A percentile compares a stretch with the other conserved stretches of the same genome.
These are phyloP conservation scores for Chloroclysta siterata DNA, from an alignment of 2,888 invertebrate species.

Conservation along the genomic window DNA sequence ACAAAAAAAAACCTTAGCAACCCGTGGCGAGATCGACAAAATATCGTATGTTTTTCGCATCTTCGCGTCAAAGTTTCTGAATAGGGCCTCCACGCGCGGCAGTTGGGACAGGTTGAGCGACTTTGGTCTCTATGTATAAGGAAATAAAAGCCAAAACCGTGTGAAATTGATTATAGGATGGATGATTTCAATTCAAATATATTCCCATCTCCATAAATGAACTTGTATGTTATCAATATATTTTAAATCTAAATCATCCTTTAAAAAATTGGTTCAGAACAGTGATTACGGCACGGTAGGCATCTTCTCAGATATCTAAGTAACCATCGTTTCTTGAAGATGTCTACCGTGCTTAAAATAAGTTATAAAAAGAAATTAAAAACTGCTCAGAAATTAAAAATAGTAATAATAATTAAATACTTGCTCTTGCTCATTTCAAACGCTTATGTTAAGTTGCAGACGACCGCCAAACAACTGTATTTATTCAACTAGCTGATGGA, in stretches of 20 bases:
- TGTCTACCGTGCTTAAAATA: too few species aligned
- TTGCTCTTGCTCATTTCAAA: too few species aligned
- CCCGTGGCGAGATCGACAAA: constrained; percentile 72
- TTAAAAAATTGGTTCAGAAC: too few species aligned
- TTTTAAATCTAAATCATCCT: background rate
- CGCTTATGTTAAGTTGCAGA: too few species aligned
- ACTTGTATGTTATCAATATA: too few species aligned
- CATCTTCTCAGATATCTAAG: too few species aligned
- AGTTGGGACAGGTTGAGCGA: constrained; percentile 68
- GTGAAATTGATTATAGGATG: background rate
- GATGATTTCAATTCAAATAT: background rate
- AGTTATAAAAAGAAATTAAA: background rate
- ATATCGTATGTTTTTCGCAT: constrained; percentile 76
- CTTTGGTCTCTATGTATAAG: constrained; percentile 28
- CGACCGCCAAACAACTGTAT: too few species aligned
- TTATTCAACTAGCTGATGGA: too few species aligned
- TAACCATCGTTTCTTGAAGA: too few species aligned
- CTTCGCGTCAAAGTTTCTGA: constrained; percentile 73
- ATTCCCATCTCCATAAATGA: too few species aligned
- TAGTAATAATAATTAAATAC: too few species aligned
- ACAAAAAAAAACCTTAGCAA: constrained; percentile 70
- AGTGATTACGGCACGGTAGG: too few species aligned
- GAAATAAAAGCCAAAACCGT: constrained; percentile 25
- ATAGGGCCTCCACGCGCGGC: constrained; percentile 75
- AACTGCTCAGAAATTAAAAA: background rate